phyloP scores from a whole-genome alignment of 1,140 invertebrate species.

The Varroa destructor region DNA sequence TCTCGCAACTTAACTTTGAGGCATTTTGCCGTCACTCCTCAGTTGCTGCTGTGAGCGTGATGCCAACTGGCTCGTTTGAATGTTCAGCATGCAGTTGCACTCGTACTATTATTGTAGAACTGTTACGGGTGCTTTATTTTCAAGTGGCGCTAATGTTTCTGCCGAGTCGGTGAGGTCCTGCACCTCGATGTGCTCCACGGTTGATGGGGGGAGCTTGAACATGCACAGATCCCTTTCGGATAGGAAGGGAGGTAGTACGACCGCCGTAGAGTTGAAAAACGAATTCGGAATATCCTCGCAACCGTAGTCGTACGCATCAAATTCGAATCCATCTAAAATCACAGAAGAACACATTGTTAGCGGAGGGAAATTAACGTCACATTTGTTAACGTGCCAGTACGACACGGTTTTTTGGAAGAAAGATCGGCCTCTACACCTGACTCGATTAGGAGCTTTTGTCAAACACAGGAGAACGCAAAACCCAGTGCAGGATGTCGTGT shows the following conservation, averaged over 20 bases:
- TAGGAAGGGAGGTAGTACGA: constrained; percentile 21
- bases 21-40: too few relatives aligned
- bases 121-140: not conserved
- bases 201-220: constrained; percentile 23
- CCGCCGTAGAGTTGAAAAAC: constrained; percentile 31
- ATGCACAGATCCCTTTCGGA: constrained; percentile 24
- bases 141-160: constrained; percentile 5
- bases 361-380: not conserved
- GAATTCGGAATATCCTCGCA: constrained; percentile 34
- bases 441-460: too few relatives aligned
- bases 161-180: constrained; percentile 26
- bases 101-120: too few relatives aligned
- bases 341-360: too few relatives aligned
- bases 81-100: too few relatives aligned
- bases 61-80: too few relatives aligned
- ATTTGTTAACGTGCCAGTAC: not conserved
- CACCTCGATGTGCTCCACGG: constrained; percentile 18
- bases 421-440: not conserved
- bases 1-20: too few relatives aligned
- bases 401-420: not conserved
- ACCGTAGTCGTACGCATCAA: constrained; percentile 35
- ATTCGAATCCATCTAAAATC: constrained; percentile 34
- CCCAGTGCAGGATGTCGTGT: too few relatives aligned
- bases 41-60: too few relatives aligned
- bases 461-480: too few relatives aligned